Percentiles rank a stretch among this genome's conserved stretches.
Conservation (phyloP, 64 coral and sea anemone species). For the Stichodactyla helianthus region DNA sequence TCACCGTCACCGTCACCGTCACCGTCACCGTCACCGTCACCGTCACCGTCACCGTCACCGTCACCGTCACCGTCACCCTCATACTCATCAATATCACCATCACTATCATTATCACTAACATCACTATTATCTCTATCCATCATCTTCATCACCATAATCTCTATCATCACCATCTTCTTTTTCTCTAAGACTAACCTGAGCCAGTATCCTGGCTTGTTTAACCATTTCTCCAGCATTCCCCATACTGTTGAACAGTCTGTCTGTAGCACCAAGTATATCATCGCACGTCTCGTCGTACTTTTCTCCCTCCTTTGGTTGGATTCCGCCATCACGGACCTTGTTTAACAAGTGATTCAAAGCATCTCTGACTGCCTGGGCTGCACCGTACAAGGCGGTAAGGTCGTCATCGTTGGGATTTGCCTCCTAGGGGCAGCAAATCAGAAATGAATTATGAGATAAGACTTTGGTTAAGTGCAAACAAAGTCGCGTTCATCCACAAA, state of each 20-base stretch:
- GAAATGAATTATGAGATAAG: background rate
- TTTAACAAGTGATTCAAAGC: slow-evolving; percentile 75
- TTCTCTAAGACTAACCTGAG: slow-evolving; percentile 68
- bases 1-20: background rate
- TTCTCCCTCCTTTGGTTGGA: slow-evolving; percentile 41
- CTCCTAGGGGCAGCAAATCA: slow-evolving; percentile 23
- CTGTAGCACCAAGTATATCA: slow-evolving; percentile 84
- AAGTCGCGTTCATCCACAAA: too few relatives aligned
- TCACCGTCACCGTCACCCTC: background rate
- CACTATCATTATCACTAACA: background rate
- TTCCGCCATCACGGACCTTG: slow-evolving; percentile 73
- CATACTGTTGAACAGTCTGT: slow-evolving; percentile 99
- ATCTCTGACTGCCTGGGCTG: slow-evolving; percentile 86
- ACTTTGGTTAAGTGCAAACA: too few relatives aligned
- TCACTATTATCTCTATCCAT: too few relatives aligned
- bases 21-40: background rate
- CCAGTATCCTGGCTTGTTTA: slow-evolving; percentile 91
- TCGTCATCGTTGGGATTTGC: slow-evolving; percentile 69
- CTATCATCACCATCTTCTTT: too few relatives aligned
- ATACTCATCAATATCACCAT: background rate
- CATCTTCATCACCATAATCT: too few relatives aligned
- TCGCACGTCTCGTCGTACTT: slow-evolving; percentile 93
- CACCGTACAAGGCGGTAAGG: slow-evolving; percentile 54
- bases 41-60: background rate
- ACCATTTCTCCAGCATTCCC: slow-evolving; percentile 99